Base-by-base conservation (phyloP, 2,888 invertebrate species). In the Escarpia spicata region DNA sequence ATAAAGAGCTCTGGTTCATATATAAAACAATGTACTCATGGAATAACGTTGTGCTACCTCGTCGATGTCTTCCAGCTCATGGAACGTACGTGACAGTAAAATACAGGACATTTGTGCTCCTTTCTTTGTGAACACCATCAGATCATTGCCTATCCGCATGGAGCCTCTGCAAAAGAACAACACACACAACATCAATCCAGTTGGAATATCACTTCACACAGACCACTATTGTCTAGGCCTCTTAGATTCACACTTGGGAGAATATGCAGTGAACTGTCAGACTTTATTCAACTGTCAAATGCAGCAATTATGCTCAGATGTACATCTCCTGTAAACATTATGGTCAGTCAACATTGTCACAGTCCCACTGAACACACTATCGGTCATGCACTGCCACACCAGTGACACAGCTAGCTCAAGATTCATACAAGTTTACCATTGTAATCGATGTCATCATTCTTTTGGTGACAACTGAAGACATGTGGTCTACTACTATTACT, bases 41-140 rank as follows among this genome's bases (percentile, higher is more conserved):
- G 52, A 75, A 75, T n/a, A 75, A 75, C 26, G 60, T 75, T n/a
- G 1, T 75, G 4, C 45, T 91, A 96, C 96, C 95, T 97, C 96
- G 92, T 96, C 96, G 37, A 97, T 96, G 31, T 95, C 94, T 92
- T 96, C 96, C 92, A 96, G 95, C 93, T 96, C 96, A 93, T 97
- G 96, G 94, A 97, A 97, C n/a, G 96, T 96, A 44, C 96, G 93
- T 3, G 97, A 97, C 43, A 97, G 94, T 93, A 97, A 96, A 75
- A 97, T 94, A 94, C 96, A 96, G 0, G 97, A 96, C 94, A 95
- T 95, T 9, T 95, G 95, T 31, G 95, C 95, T 43, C 95, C 95
- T 93, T 96, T 96, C 95, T 97, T 97, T 2, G 97, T 96, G 94
- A 97, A 96, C 60, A 97, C 93, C n/a, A 97, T 96, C 93, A 97